A percentile compares a stretch with the other conserved stretches of the same genome.
Evolutionary conservation across 2,888 invertebrate genomes (phyloP).

Genomic region (Drosophila atripex): DNA sequence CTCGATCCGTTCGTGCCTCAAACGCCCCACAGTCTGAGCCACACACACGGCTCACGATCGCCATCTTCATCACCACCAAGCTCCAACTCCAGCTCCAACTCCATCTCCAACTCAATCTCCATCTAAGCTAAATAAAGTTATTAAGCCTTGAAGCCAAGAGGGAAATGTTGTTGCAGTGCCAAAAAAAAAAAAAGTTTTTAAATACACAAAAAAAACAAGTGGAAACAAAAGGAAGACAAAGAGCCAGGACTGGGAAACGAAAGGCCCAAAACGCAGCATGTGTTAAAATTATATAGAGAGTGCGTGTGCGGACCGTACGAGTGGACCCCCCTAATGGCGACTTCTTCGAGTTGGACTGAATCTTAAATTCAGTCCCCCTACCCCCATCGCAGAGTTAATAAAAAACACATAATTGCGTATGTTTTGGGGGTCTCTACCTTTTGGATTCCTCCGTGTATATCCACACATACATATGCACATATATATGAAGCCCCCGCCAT

Average conservation of each 20-base stretch:
- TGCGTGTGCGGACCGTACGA: slow-evolving; percentile 69
- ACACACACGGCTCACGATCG: slow-evolving; percentile 44
- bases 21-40: slow-evolving; percentile 38
- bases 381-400: slow-evolving; percentile 61
- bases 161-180: slow-evolving; percentile 69
- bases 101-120: slow-evolving; percentile 29
- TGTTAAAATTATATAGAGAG: slow-evolving; percentile 79
- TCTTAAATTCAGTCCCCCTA: slow-evolving; percentile 15
- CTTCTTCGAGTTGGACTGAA: slow-evolving; percentile 11
- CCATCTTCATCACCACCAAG: slow-evolving; percentile 11
- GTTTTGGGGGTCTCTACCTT: slow-evolving; percentile 54
- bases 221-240: slow-evolving; percentile 16
- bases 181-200: slow-evolving; percentile 48
- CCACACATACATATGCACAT: neutral
- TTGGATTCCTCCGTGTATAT: neutral
- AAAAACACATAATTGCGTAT: slow-evolving; percentile 78
- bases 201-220: slow-evolving; percentile 12
- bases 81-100: slow-evolving; percentile 28
- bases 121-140: slow-evolving; percentile 77
- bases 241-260: slow-evolving; percentile 19
- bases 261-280: slow-evolving; percentile 72
- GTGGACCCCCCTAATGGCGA: slow-evolving; percentile 73
- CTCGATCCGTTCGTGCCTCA: slow-evolving; percentile 33
- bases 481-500: slow-evolving; percentile 3
- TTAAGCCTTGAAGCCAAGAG: slow-evolving; percentile 58